Base-by-base conservation (phyloP, 2,113 vertebrate genomes). In the Xenotilapia flavipinnis region DNA sequence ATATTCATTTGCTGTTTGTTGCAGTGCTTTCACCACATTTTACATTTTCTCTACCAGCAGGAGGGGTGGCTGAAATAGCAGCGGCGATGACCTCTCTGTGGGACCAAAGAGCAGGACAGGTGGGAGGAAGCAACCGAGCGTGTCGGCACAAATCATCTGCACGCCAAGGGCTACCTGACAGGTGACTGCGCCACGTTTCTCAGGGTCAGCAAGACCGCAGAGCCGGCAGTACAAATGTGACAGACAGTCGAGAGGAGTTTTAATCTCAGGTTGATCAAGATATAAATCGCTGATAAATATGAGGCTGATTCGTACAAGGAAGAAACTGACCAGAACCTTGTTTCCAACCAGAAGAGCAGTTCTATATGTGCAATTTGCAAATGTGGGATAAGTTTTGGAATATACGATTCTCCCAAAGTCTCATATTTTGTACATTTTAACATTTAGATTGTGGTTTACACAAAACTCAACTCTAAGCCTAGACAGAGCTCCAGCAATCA, bases 131-230 rank as follows among this genome's bases (percentile, higher is more conserved):
- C 68, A 53, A 79, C 53, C 6, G 8, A 84, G 86, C 49, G 5
- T 54, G 82, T 86, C 73, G 49, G 75, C 87, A 56, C 73, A 85
- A 93, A 92, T 73, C 73, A 88, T 75, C 56, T 23, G 5, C 80
- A 33, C 33, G 40, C 86, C 80, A 56, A 12, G 26, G 58, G 87
- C 82, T 21, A 56, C 51, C 79, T 83, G 89, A 82, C 89, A 86
- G 88, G 86, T 84, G 84, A 87, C 58, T 14, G 51, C 21, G 12
- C 36, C 36, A 6, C 14, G 26, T 49, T 83, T 80, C 83, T 70
- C 49, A 4, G 58, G 77, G 81, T 75, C 75, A 12, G 70, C 5
- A 33, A 31, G 8, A 23, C 56, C 2, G 6, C n/a, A 14, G 19
- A 80, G 42, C 42, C 2, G 1, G 68, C 14, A 19, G 70, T 47